Base-by-base conservation (phyloP, 2,888 invertebrate genomes). In the Aphelenchoides bicaudatus region DNA sequence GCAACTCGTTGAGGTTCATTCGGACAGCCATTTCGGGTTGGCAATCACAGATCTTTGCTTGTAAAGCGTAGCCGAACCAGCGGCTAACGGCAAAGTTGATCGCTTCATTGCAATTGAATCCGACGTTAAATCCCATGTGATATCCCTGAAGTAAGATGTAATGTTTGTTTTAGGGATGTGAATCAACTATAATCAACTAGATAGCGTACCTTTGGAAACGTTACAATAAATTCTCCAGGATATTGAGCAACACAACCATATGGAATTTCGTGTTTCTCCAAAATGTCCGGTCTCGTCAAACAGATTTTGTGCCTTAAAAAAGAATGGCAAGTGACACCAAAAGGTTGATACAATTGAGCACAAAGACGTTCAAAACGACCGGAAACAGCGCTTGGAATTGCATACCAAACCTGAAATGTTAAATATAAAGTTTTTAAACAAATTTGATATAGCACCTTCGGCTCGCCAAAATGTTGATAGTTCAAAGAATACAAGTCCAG, bases 291-390 rank as follows among this genome's bases (percentile, higher is more conserved):
- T 39, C 92, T 91, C 67, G 98, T 92, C n/a, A 98, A 82, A 0
- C 91, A 91, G 91, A 92, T 94, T 84, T 99, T 99, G 82, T 99
- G 98, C 4, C 98, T n/a, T n/a, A n/a, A n/a, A n/a, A n/a, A n/a
- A n/a, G n/a, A n/a, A n/a, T n/a, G n/a, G n/a, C n/a, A n/a, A n/a
- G n/a, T n/a, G n/a, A n/a, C n/a, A n/a, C n/a, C n/a, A n/a, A n/a
- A n/a, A n/a, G n/a, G n/a, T n/a, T n/a, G n/a, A n/a, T n/a, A n/a
- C n/a, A n/a, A n/a, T n/a, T n/a, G 81, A 57, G 75, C 75, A 58
- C 96, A 94, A 2, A 98, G 84, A 72, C 93, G 84, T 80, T 99
- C 98, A 74, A 99, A 85, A 72, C 91, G 83, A 68, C 90, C 86
- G 0, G 94, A 94, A 79, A 93, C 90, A 80, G 91, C 91, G 0